Conservation (phyloP, 1,140 invertebrate species). For the Drosophila virilis region DNA sequence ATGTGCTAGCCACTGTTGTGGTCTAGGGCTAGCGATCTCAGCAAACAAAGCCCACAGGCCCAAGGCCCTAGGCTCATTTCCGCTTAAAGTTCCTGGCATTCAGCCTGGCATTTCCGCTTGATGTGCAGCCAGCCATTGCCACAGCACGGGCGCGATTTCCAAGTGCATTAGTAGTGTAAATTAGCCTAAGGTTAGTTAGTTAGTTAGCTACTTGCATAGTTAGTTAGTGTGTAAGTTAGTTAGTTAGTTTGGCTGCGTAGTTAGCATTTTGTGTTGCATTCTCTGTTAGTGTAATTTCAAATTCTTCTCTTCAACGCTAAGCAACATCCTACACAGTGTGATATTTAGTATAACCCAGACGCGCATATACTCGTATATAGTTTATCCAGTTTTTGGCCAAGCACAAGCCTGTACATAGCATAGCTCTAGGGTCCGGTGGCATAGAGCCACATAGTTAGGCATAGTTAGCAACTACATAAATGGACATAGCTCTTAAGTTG, state of each 20-base stretch:
- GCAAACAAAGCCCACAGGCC: constrained; percentile 32
- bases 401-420: constrained; percentile 64
- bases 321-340: constrained; percentile 84
- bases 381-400: constrained; percentile 37
- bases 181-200: constrained; percentile 32
- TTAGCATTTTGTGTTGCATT: constrained; percentile 53
- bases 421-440: constrained; percentile 13
- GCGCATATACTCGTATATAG: constrained; percentile 57
- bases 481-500: constrained; percentile 48
- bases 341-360: constrained; percentile 81
- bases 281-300: constrained; percentile 59
- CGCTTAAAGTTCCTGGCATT: constrained; percentile 51
- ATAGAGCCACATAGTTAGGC: not conserved
- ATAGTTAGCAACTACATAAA: not conserved
- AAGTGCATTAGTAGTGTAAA: constrained; percentile 77
- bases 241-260: constrained; percentile 48
- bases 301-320: constrained; percentile 65
- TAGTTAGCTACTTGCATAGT: constrained; percentile 39
- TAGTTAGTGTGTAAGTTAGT: constrained; percentile 20
- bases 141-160: constrained; percentile 62
- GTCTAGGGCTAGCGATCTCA: constrained; percentile 84
- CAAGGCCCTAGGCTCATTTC: constrained; percentile 47
- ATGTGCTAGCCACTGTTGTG: constrained; percentile 86
- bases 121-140: constrained; percentile 30
- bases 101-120: constrained; percentile 31